phyloP scores from a whole-genome alignment of 2,888 invertebrate genomes.

The Aelia acuminata region DNA sequence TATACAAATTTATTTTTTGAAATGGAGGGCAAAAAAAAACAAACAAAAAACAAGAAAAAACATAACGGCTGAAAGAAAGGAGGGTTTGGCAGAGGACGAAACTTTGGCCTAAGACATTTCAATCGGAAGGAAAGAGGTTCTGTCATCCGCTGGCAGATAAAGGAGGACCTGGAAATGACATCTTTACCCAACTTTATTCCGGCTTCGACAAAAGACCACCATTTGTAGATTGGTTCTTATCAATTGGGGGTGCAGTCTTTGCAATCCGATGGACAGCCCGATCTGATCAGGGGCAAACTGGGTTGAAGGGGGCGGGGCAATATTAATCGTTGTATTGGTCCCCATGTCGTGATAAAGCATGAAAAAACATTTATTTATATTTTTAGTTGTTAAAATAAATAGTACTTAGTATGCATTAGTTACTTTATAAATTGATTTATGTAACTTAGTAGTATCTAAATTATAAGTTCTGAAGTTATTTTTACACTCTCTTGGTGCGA shows the following conservation, averaged over 20 bases:
- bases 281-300: background rate
- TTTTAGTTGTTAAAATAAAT: no score
- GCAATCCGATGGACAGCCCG: background rate
- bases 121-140: slow-evolving; percentile 43
- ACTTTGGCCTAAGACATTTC: slow-evolving; percentile 54
- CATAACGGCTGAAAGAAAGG: background rate
- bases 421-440: no score
- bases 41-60: background rate
- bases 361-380: no score
- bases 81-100: slow-evolving; percentile 17
- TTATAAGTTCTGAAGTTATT: no score
- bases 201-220: slow-evolving; percentile 32
- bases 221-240: slow-evolving; percentile 57
- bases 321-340: background rate
- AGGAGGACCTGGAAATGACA: slow-evolving; percentile 47
- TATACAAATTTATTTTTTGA: background rate
- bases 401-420: no score
- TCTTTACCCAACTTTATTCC: slow-evolving; percentile 42
- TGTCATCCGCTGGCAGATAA: slow-evolving; percentile 48
- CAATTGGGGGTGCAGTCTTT: slow-evolving; percentile 23
- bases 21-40: background rate
- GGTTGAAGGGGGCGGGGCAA: background rate
- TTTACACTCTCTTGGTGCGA: no score
- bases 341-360: no score
- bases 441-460: no score